Base-by-base conservation (phyloP, 2,113 vertebrate species). In the Dascyllus trimaculatus region DNA sequence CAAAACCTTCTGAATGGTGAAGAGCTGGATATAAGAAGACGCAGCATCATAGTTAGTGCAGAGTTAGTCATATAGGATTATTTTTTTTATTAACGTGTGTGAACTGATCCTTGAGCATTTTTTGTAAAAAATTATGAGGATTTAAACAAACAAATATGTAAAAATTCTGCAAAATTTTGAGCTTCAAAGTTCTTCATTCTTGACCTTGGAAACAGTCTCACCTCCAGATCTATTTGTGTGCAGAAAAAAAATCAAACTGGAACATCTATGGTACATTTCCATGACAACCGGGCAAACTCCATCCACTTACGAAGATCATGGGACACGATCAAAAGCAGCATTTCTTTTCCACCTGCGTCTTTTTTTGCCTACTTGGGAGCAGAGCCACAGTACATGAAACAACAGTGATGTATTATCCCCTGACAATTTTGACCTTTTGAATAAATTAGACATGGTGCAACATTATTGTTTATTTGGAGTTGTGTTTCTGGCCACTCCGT, bases 1-100 rank as follows among this genome's bases (percentile, higher is more conserved):
- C 81, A 99, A 93, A 88, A 99, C 98, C 92, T 98, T 99, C 95
- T 99, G 98, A 86, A 99, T 99, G 88, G 97, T 99, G 88, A 98
- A 99, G 92, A 99, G 97, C 94, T 99, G 75, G 35, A 70, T 56
- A 73, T 4, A 7, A 52, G 63, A 83, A 7, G 3, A 83, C 24
- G 59, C 17, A 80, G 24, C 25, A 26, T 54, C 18, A 54, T 4
- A 19, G 22, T 61, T 29, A 29, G 11, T 26, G n/a, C n/a, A n/a
- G n/a, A n/a, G n/a, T n/a, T n/a, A n/a, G n/a, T n/a, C n/a, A n/a
- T n/a, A n/a, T n/a, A n/a, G n/a, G n/a, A n/a, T n/a, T n/a, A 4
- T 45, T 26, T 48, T 26, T 25, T 9, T 26, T 13, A 24, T 29
- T 29, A 40, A 57, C 11, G 19, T 24, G 19, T 46, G 21, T 24